Percentiles rank a stretch among this genome's conserved stretches.
phyloP scores from a whole-genome alignment of 2,888 invertebrate genomes.

The Phaedon cochleariae region DNA sequence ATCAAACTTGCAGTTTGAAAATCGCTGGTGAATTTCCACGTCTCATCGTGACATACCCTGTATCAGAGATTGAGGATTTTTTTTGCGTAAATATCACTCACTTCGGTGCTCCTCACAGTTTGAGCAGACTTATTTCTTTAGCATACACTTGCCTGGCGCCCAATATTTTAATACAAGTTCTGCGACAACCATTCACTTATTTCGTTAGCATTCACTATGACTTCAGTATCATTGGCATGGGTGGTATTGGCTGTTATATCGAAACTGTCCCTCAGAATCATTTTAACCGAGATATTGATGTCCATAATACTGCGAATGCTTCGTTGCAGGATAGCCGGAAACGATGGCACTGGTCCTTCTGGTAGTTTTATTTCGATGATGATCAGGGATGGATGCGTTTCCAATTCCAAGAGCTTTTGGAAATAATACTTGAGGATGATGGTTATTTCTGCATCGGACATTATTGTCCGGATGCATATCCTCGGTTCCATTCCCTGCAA shows the following conservation, averaged over 20 bases:
- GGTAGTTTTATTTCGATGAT: conserved; percentile 21
- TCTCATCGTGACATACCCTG: too few relatives aligned
- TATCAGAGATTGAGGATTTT: too few relatives aligned
- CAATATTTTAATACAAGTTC: background rate
- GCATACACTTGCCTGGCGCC: too few relatives aligned
- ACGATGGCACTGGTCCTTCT: background rate
- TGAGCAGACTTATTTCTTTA: too few relatives aligned
- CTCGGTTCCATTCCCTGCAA: conserved; percentile 19
- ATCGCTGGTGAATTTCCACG: too few relatives aligned
- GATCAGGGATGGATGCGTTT: background rate
- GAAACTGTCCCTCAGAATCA: conserved; percentile 13
- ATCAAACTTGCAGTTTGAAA: too few relatives aligned
- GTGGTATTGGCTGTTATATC: background rate
- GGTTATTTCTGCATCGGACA: conserved; percentile 24
- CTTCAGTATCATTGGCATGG: background rate
- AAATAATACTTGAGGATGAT: conserved; percentile 21
- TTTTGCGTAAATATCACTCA: too few relatives aligned
- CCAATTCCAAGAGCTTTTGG: background rate
- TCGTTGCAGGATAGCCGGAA: conserved; percentile 13
- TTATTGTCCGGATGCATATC: conserved; percentile 17
- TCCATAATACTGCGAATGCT: conserved; percentile 17
- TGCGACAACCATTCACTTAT: background rate
- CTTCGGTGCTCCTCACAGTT: too few relatives aligned
- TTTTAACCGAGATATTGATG: conserved; percentile 20
- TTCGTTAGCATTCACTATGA: conserved; percentile 10